A percentile compares a stretch with the other conserved stretches of the same genome.
These are phyloP conservation scores for Hucho hucho DNA, from an alignment of 2,113 vertebrate species.

Conservation along the genomic window DNA sequence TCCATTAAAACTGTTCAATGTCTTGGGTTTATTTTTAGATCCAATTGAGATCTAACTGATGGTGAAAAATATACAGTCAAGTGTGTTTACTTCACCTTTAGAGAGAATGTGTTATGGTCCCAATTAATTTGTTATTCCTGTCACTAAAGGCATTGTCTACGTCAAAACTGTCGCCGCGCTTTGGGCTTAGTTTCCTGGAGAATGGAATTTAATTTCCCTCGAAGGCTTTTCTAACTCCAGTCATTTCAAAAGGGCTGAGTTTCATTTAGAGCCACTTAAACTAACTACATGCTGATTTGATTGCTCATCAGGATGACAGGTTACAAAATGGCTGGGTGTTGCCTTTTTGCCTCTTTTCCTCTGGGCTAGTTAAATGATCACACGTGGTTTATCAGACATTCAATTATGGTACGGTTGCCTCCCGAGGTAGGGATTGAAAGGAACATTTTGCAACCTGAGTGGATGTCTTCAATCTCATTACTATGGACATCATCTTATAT, in stretches of 20 bases:
- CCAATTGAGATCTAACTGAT: slow-evolving; percentile 99
- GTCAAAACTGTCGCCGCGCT: slow-evolving; percentile 94
- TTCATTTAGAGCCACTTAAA: slow-evolving; percentile 70
- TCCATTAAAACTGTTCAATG: slow-evolving; percentile 99
- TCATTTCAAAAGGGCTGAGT: slow-evolving; percentile 66
- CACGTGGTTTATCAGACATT: slow-evolving; percentile 66
- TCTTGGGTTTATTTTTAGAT: slow-evolving; percentile 99
- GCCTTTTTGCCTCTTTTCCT: slow-evolving; percentile 51
- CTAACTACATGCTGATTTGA: slow-evolving; percentile 71
- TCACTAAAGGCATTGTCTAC: slow-evolving; percentile 95
- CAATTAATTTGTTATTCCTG: slow-evolving; percentile 99
- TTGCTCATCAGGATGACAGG: slow-evolving; percentile 74
- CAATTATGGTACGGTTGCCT: slow-evolving; percentile 61
- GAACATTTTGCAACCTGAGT: slow-evolving; percentile 44
- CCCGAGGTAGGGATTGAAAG: slow-evolving; percentile 44
- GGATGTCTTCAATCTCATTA: slow-evolving; percentile 65
- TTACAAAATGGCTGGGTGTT: slow-evolving; percentile 63
- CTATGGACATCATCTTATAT: slow-evolving; percentile 59
- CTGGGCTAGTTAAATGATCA: slow-evolving; percentile 69
- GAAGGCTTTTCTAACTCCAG: slow-evolving; percentile 80
- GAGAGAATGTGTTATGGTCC: slow-evolving; percentile 97
- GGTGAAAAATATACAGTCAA: slow-evolving; percentile 99
- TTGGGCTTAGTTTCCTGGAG: slow-evolving; percentile 81
- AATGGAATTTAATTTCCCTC: slow-evolving; percentile 84
- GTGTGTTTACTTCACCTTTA: slow-evolving; percentile 99